Conservation (phyloP, 2,888 invertebrate genomes). For the Plebejus anna region DNA sequence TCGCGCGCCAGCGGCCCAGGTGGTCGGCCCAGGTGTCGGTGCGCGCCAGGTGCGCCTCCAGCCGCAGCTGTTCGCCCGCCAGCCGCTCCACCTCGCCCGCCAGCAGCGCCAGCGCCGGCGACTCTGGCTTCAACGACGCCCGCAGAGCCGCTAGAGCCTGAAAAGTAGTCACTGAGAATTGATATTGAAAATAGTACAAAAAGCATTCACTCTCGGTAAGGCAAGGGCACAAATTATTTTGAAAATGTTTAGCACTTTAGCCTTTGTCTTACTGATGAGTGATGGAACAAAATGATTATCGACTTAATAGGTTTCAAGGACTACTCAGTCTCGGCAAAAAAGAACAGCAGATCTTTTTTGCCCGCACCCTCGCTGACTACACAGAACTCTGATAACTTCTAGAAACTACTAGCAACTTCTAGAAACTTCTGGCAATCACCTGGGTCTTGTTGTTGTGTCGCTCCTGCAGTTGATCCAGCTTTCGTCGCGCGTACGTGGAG, state of each 20-base stretch:
- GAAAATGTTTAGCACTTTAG: too few relatives aligned
- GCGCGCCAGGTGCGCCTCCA: conserved; percentile 90
- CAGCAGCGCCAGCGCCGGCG: conserved; percentile 87
- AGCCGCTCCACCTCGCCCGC: conserved; percentile 92
- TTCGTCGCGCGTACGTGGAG: conserved; percentile 89
- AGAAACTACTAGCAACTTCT: not conserved
- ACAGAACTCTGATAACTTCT: conserved; percentile 63
- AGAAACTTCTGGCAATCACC: conserved; percentile 48
- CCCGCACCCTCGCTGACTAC: conserved; percentile 70
- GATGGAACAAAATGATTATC: too few relatives aligned
- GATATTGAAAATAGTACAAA: too few relatives aligned
- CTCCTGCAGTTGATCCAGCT: conserved; percentile 90
- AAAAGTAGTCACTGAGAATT: not conserved
- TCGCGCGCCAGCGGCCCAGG: conserved; percentile 92
- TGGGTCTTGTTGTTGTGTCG: conserved; percentile 90
- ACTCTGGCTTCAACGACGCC: conserved; percentile 90
- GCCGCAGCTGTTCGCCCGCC: conserved; percentile 87
- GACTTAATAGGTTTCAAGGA: too few relatives aligned
- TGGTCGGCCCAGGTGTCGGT: conserved; percentile 96
- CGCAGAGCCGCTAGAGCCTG: conserved; percentile 89
- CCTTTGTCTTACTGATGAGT: too few relatives aligned
- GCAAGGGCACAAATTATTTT: too few relatives aligned
- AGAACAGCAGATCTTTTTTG: conserved; percentile 27
- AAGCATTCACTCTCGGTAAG: too few relatives aligned
- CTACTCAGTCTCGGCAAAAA: too few relatives aligned